A percentile compares a stretch with the other conserved stretches of the same genome.
phyloP scores from a whole-genome alignment of 2,888 invertebrate species.

The Pardosa pseudoannulata region DNA sequence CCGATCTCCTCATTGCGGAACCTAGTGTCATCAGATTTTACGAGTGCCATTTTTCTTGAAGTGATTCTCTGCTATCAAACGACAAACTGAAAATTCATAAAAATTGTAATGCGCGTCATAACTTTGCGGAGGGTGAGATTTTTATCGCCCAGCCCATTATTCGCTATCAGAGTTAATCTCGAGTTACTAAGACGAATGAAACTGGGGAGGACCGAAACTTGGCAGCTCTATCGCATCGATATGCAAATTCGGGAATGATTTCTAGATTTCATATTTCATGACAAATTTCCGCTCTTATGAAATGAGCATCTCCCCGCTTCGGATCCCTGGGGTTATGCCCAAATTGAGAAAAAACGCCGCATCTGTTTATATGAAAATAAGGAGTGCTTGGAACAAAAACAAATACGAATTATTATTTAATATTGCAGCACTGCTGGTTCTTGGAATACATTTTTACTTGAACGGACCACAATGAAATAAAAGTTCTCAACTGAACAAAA shows the following conservation, averaged over 20 bases:
- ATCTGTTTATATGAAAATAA: too few relatives aligned
- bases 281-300: slow-evolving; percentile 70
- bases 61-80: slow-evolving; percentile 25
- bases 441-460: too few relatives aligned
- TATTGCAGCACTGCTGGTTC: too few relatives aligned
- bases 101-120: slow-evolving; percentile 53
- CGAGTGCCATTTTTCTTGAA: slow-evolving; percentile 57
- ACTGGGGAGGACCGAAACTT: not conserved
- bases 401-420: too few relatives aligned
- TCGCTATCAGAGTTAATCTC: slow-evolving; percentile 67
- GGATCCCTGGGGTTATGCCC: slow-evolving; percentile 14
- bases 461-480: too few relatives aligned
- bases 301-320: slow-evolving; percentile 59
- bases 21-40: slow-evolving; percentile 70
- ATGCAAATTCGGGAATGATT: slow-evolving; percentile 69
- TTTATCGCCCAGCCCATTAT: slow-evolving; percentile 57
- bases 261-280: slow-evolving; percentile 69
- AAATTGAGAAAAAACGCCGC: slow-evolving; percentile 15
- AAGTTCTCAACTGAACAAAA: too few relatives aligned
- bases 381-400: too few relatives aligned
- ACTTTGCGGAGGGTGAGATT: slow-evolving; percentile 45
- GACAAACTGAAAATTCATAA: slow-evolving; percentile 57
- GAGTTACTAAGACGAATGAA: slow-evolving; percentile 64
- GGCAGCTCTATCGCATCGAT: slow-evolving; percentile 53
- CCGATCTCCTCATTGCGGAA: slow-evolving; percentile 57